Evolutionary conservation across 2,113 vertebrate genomes (phyloP), one percentile per base, ranked within the genome.

Genomic region (Carassius gibelio): DNA sequence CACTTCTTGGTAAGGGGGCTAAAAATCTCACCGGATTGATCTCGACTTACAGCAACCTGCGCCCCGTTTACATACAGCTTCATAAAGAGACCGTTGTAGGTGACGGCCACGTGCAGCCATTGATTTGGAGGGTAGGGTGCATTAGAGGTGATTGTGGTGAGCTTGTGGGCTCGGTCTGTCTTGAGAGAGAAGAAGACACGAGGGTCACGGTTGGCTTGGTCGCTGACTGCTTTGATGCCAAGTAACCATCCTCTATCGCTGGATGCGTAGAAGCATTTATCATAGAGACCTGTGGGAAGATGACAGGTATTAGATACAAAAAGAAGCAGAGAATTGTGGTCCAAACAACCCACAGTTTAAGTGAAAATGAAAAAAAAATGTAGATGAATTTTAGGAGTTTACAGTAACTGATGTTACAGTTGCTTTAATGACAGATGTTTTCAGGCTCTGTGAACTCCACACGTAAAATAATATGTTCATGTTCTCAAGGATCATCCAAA

Each of bases 181-280:
- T 97, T 99, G 86, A 99, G 95, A 69, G 97, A 98, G 94, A 99
- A 99, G 94, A 97, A 99, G 95, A 97, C 97, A 75, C 97, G 97
- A 34, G 97, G 96, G 85, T 99, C 97, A 89, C 96, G 96, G 89
- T 96, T 97, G 87, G 96, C 96, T 88, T 98, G 95, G 93, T 98
- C 97, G 82, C 96, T 96, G 90, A 96, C 86, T 81, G 97, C 96
- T 93, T 96, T 96, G 94, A 99, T 97, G 80, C 98, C 98, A 88
- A 99, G 94, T 90, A 96, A 93, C 98, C 98, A 99, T 91, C 98
- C 98, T 92, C 97, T 95, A 94, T 99, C 97, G 84, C 97, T 96
- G 80, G 97, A 97, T 89, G 96, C 96, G 88, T 98, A 98, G 95
- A 98, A 98, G 93, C 98, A 99, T 94, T 99, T 99, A 95, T 99